Evolutionary conservation across 2,113 vertebrate genomes (phyloP).

Genomic region (Cottus gobio): DNA sequence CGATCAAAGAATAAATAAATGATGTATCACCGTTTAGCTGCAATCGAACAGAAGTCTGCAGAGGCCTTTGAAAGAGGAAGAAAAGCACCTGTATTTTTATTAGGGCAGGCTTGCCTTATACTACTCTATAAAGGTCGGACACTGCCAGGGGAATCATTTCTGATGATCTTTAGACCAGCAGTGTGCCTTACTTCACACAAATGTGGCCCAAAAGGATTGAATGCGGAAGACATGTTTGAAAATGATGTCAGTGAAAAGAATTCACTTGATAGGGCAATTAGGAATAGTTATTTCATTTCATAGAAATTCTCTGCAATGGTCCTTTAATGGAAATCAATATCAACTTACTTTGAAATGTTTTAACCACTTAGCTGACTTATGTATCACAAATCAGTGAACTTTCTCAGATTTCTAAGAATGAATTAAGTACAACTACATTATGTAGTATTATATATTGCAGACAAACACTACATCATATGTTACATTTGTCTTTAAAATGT

Average conservation of each 20-base stretch:
- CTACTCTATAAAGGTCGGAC: constrained; percentile 74
- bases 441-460: neutral
- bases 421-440: no score
- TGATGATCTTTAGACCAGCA: constrained; percentile 77
- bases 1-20: constrained; percentile 64
- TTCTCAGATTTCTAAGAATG: constrained; percentile 16
- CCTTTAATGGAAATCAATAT: constrained; percentile 35
- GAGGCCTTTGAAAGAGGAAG: constrained; percentile 70
- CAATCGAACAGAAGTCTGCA: constrained; percentile 72
- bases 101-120: constrained; percentile 65
- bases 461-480: neutral
- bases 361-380: neutral
- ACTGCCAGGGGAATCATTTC: constrained; percentile 69
- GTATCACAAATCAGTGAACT: constrained; percentile 7
- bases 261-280: constrained; percentile 62
- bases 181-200: constrained; percentile 58
- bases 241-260: constrained; percentile 67
- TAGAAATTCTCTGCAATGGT: constrained; percentile 34
- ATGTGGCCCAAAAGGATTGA: constrained; percentile 53
- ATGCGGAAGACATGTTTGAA: constrained; percentile 59
- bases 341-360: constrained; percentile 22
- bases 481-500: neutral
- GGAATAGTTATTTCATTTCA: constrained; percentile 61
- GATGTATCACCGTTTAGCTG: constrained; percentile 58
- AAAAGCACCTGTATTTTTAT: constrained; percentile 80